Evolutionary conservation across 2,888 invertebrate species (phyloP), one percentile per base, ranked within the genome.

Genomic region (Cabera pusaria): DNA sequence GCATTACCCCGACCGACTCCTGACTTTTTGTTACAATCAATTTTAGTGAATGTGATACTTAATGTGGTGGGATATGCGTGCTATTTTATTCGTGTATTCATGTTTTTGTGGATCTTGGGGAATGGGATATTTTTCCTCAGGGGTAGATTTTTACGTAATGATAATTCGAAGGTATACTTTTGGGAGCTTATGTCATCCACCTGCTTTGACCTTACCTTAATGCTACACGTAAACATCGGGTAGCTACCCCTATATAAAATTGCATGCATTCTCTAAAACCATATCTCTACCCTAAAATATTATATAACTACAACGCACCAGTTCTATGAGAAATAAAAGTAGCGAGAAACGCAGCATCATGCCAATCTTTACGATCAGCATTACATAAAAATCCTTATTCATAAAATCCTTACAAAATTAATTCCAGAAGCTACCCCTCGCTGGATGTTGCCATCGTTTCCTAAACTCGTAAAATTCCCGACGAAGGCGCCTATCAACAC

Each of bases 381-480:
- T 36, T 22, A 35, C 41, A 36, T 35, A 36, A 35, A 38, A 40
- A 31, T 33, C 19, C 31, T 25, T 42, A 22, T 35, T 36, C 41
- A 41, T 41, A 41, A 40, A 46, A 46, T 26, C 31, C 26, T 39
- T 34, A 24, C 36, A 40, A 49, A 45, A 49, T 42, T 44, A 48
- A 45, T 45, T 48, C 45, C 37, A 19, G 22, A 41, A 34, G 31
- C 44, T 38, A 33, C 42, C 26, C 37, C 25, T 22, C 4, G 38
- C 18, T 26, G 11, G 45, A 48, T 28, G 51, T 47, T 53, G 48
- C 53, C 56, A 24, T 40, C 25, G 45, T 51, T 58, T 58, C 59
- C 56, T 46, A 32, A 55, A 45, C 47, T 52, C 53, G 52, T 64
- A 56, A 65, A 62, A 55, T 46, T 46, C 37, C 47, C 44, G 32